Evolutionary conservation across 2,113 vertebrate species (phyloP).

Genomic region (Hydropotes inermis): DNA sequence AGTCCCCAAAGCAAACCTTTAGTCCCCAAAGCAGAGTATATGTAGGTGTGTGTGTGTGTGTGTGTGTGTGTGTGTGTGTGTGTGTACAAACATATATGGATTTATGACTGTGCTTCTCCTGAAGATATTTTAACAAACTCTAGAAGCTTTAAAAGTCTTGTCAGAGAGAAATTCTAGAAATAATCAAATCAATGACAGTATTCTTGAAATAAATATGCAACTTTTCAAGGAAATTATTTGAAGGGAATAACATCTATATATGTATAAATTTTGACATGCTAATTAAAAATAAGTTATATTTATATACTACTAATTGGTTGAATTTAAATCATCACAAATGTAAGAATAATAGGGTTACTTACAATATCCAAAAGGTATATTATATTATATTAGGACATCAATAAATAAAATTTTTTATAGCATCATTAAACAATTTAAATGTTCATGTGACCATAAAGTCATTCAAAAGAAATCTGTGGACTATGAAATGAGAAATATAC

Average conservation of each 20-base stretch:
- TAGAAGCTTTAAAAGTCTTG: neutral
- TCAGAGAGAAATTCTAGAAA: neutral
- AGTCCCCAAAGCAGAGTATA: neutral
- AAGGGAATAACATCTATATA: neutral
- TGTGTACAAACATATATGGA: neutral
- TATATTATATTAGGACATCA: neutral
- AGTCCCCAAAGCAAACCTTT: neutral
- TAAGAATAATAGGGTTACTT: neutral
- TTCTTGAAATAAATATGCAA: neutral
- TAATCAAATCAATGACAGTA: neutral
- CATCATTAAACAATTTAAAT: neutral
- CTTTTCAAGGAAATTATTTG: neutral
- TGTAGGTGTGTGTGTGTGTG: neutral
- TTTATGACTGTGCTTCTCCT: neutral
- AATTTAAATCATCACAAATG: neutral
- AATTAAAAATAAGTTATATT: neutral
- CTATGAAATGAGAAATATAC: neutral
- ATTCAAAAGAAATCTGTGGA: neutral
- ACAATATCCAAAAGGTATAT: neutral
- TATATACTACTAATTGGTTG: neutral
- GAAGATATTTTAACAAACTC: neutral
- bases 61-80: neutral
- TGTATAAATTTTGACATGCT: neutral
- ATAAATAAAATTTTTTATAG: neutral
- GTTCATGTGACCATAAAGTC: neutral